Evolutionary conservation across 2,113 vertebrate genomes (phyloP), one percentile per base, ranked within the genome.

Genomic region (Hippopotamus amphibius): DNA sequence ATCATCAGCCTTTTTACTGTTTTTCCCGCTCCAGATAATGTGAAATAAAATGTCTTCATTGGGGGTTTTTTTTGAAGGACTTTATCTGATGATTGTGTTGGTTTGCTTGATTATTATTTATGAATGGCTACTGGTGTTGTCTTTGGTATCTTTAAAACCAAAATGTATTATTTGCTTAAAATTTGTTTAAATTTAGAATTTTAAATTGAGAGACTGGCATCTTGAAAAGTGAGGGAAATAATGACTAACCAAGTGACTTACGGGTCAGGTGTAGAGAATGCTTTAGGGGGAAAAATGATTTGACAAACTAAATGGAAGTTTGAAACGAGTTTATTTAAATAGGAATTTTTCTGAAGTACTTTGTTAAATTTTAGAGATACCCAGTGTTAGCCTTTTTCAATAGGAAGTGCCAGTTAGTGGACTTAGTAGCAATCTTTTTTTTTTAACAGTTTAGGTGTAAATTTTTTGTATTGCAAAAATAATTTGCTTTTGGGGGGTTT

Each of bases 401-500:
- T 33, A 15, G 37, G 15, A 83, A 72, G 46, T 87, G 12, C 63
- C 66, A 46, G 10, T 59, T 66, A 72, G 28, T 72, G 48, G 65
- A 80, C 41, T 82, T 19, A 66, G 24, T 48, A 74, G 48, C 24
- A 30, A n/a, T 14, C 2, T 17, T 43, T 90, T 68, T 84, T 96
- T 69, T 63, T 37, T 10, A 69, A 13, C 43, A 55, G 21, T 77
- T 11, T 85, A 57, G 53, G 0, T 1, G 10, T 98, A 96, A 93
- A 93, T 90, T 90, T 85, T 80, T 2, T 0, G 41, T 82, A 77
- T 96, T 97, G 55, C 74, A 90, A 57, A 87, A 2, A 72, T 94
- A 14, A 85, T 74, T 95, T 82, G 53, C 94, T 98, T 95, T 96
- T 86, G 93, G 19, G 19, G 50, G 68, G 30, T 96, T 48, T 8